Base-by-base conservation (phyloP, 1,140 invertebrate genomes). In the Neomicropteryx cornuta region DNA sequence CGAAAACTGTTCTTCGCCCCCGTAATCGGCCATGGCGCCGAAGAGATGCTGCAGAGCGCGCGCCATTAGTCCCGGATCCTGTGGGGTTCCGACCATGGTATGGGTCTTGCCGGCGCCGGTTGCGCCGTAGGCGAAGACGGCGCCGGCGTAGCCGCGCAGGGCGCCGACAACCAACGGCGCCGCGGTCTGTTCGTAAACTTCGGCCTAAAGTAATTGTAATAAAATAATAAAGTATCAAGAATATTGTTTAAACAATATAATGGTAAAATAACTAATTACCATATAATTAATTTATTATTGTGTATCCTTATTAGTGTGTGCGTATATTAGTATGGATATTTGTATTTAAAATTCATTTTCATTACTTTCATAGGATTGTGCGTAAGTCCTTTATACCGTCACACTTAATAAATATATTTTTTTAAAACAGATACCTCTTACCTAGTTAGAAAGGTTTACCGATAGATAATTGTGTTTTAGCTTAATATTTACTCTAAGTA, bases 41-140 rank as follows among this genome's bases (percentile, higher is more conserved):
- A 94, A 94, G 27, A 95, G 74, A 49, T 89, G 83, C 51, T 84
- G 81, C 3, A 93, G 72, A 4, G 90, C 81, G 36, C 84, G 67
- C 0, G 86, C 81, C 89, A 94, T 94, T 24, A 94, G 81, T 1
- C 91, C 90, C 4, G 84, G 83, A 24, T 81, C 66, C 13, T 74
- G 60, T 28, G 75, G 56, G 21, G 72, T 77, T 1, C 87, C 87
- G 1, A 83, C 79, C 87, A 92, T 93, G 3, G 90, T 94, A 55
- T 89, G 78, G 0, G 90, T 94, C 65, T 94, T 95, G 8, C 89
- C 89, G 17, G 87, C 81, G 0, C 89, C 87, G 13, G 91, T 95
- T 1, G 90, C 85, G n/a, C 90, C 93, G 56, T 97, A 97, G 2
- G 93, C 93, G 64, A 97, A 97, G 0, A 97, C 89, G 0, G 92